A percentile compares a stretch with the other conserved stretches of the same genome.
Conservation (phyloP, 2,797 vertebrate genomes). For the Melanotaenia boesemani region DNA sequence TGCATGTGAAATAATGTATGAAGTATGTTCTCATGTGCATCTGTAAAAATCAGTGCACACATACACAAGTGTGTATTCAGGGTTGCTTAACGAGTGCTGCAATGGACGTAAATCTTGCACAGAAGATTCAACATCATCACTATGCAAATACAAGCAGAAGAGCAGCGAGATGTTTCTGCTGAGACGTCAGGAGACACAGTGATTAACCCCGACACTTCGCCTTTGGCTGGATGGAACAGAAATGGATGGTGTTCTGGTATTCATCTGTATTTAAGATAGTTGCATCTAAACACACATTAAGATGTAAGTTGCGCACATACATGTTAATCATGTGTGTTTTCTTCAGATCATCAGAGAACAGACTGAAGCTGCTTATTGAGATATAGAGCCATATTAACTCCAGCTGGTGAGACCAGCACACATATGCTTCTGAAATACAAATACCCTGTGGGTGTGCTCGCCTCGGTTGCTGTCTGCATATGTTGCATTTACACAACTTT, state of each 20-base stretch:
- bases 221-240: conserved; percentile 16
- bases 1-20: conserved; percentile 18
- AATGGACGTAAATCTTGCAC: not conserved
- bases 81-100: conserved; percentile 1
- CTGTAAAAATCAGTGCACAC: conserved; percentile 16
- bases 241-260: conserved; percentile 23
- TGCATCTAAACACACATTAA: conserved; percentile 8
- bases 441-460: conserved; percentile 52
- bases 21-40: conserved; percentile 4
- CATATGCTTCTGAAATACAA: conserved; percentile 68
- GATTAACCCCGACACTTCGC: conserved; percentile 44
- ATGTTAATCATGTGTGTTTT: conserved; percentile 63
- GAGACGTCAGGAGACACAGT: conserved; percentile 25
- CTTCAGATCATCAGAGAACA: conserved; percentile 64
- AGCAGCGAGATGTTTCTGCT: conserved; percentile 26
- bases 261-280: conserved; percentile 44
- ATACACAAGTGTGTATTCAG: conserved; percentile 23
- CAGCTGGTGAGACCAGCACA: conserved; percentile 59
- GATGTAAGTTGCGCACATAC: conserved; percentile 5
- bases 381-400: conserved; percentile 66
- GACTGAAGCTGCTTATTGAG: conserved; percentile 71
- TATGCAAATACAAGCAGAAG: conserved; percentile 34
- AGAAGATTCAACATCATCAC: conserved; percentile 20
- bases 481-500: conserved; percentile 15
- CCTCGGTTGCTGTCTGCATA: conserved; percentile 43